These are phyloP conservation scores for Spondyliosoma cantharus DNA, from an alignment of 2,797 vertebrate genomes.

Conservation along the genomic window DNA sequence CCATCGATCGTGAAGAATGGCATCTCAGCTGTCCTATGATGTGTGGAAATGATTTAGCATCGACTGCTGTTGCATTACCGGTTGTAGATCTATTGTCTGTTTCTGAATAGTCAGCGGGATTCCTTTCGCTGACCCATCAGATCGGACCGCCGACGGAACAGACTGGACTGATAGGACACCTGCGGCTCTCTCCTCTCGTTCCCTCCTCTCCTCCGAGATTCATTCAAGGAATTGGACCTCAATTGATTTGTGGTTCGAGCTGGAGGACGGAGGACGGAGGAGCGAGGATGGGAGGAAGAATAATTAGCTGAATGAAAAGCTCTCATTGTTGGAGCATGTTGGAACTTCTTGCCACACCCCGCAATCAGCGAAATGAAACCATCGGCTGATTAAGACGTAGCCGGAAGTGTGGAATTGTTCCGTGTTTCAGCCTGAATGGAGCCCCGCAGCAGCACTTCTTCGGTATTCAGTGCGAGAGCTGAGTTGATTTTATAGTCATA, in stretches of 20 bases:
- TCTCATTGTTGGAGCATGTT: constrained; percentile 2
- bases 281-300: background rate
- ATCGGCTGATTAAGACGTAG: background rate
- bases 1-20: background rate
- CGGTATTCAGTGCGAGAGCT: background rate
- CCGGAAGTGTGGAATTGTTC: background rate
- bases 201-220: background rate
- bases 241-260: background rate
- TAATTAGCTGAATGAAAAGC: constrained; percentile 25
- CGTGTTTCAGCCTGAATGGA: background rate
- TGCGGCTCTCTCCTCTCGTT: background rate
- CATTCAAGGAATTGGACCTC: background rate
- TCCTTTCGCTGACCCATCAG: background rate
- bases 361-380: background rate
- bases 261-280: rapidly evolving
- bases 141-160: background rate
- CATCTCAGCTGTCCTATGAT: background rate
- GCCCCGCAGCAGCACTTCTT: background rate
- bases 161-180: background rate
- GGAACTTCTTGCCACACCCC: background rate
- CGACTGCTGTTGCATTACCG: background rate
- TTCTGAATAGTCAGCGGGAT: background rate
- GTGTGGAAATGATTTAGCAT: background rate
- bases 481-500: background rate
- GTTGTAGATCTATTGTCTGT: background rate